Conservation (phyloP, 2,113 vertebrate genomes). For the Nicator chloris region DNA sequence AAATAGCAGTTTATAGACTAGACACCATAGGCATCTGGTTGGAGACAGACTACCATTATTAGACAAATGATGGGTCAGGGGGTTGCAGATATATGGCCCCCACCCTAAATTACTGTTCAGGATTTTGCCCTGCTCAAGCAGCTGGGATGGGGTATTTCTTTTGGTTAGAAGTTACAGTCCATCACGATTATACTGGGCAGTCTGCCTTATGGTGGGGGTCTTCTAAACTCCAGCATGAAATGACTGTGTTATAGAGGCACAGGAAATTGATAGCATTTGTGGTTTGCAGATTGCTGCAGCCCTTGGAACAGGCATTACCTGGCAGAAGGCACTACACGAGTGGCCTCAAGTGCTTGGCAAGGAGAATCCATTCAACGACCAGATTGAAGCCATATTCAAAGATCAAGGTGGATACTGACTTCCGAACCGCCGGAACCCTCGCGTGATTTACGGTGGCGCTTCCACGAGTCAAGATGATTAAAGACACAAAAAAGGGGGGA, state of each 20-base stretch:
- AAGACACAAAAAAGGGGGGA: not conserved
- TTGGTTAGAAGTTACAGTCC: not conserved
- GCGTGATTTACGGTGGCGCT: fast-evolving
- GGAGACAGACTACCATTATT: not conserved
- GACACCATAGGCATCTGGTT: not conserved
- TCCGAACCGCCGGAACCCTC: fast-evolving
- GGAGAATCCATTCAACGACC: conserved; percentile 73
- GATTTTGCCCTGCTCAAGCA: not conserved
- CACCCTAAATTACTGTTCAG: not conserved
- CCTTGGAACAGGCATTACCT: conserved; percentile 60
- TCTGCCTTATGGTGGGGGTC: not conserved
- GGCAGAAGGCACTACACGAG: conserved; percentile 45
- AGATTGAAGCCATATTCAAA: conserved; percentile 72
- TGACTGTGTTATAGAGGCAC: fast-evolving
- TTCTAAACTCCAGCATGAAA: not conserved
- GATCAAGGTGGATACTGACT: conserved; percentile 76
- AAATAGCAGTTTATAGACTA: not conserved
- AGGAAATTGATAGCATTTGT: not conserved
- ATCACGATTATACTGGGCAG: no score
- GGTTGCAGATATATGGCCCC: not conserved
- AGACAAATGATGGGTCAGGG: not conserved
- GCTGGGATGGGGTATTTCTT: not conserved
- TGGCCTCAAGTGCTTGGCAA: conserved; percentile 73
- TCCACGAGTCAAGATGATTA: not conserved
- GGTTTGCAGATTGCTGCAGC: conserved; percentile 62